Evolutionary conservation across 2,888 invertebrate species (phyloP).

Genomic region (Notodromas monacha): DNA sequence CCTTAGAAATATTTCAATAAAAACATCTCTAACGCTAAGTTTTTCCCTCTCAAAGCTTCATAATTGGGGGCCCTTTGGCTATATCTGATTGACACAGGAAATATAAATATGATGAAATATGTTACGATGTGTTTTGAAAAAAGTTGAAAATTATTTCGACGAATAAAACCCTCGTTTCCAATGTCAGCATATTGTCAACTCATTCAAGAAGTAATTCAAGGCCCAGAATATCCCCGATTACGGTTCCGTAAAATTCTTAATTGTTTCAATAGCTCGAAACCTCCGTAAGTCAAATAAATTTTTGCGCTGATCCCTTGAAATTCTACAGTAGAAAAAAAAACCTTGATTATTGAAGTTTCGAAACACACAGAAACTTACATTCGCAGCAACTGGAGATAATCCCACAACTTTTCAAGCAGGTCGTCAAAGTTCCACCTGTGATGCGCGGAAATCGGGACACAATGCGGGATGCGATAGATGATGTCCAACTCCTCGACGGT

Average conservation of each 20-base stretch:
- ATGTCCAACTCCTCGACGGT: constrained; percentile 79
- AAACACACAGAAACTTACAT: constrained; percentile 26
- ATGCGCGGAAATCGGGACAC: constrained; percentile 98
- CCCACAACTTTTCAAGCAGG: constrained; percentile 87
- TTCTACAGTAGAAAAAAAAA: no score
- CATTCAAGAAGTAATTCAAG: no score
- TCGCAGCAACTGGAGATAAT: constrained; percentile 64
- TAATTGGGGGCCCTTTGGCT: no score
- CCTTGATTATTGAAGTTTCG: neutral
- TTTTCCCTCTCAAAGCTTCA: neutral
- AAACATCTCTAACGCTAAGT: constrained; percentile 6
- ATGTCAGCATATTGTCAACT: no score
- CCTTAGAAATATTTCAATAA: constrained; percentile 6
- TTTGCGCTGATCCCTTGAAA: no score
- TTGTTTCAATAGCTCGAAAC: no score
- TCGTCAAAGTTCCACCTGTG: constrained; percentile 99
- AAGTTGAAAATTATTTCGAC: no score
- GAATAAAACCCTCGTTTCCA: no score
- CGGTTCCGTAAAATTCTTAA: no score
- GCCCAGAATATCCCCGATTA: no score
- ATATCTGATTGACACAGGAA: no score
- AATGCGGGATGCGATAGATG: constrained; percentile 95
- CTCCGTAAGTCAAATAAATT: constrained; percentile 7
- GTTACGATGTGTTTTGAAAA: constrained; percentile 8
- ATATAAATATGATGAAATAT: no score